Base-by-base conservation (phyloP, 2,888 invertebrate species). In the Pteria penguin region DNA sequence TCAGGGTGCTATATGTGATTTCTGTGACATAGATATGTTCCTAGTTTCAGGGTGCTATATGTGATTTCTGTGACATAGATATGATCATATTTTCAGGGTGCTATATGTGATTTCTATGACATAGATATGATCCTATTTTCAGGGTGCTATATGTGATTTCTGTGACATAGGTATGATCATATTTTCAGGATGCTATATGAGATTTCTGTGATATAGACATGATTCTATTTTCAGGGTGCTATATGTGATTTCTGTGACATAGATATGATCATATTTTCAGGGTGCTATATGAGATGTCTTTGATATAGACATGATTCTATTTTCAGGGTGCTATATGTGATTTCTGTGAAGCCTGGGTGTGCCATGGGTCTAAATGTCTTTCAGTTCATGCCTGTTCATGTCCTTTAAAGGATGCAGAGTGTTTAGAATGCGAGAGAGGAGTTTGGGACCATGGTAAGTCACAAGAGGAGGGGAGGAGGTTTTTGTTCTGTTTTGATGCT, bases 281-380 rank as follows among this genome's bases (percentile, higher is more conserved):
- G 18, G 24, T 24, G 22, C 18, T 63, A 29, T 11, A 63, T 33
- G 29, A 31, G 2, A n/a, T 26, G n/a, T 29, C 60, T 22, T 29
- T 27, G 31, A 65, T 2, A 22, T 26, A 8, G 33, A 22, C 11
- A 36, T 63, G 5, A 63, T 1, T 4, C 58, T 57, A 31, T 27
- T 72, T 90, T 29, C 88, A 96, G 96, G 98, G 98, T 60, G 98
- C 98, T 0, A 96, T 98, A 87, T 98, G 98, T 92, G 98, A 98
- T 93, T 97, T 96, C 93, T 98, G 98, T 90, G 98, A 98, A 93
- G 98, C 98, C 0, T 98, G 98, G 97, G 95, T 98, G 55, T 98
- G 98, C 87, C 98, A 98, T 90, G 97, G 97, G 0, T 94, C 96
- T 82, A 97, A 97, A 92, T 98, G 98, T 89, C 94, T 98, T 32